Conservation (phyloP, 1,140 invertebrate species). For the Pseudobourletiella spinata region DNA sequence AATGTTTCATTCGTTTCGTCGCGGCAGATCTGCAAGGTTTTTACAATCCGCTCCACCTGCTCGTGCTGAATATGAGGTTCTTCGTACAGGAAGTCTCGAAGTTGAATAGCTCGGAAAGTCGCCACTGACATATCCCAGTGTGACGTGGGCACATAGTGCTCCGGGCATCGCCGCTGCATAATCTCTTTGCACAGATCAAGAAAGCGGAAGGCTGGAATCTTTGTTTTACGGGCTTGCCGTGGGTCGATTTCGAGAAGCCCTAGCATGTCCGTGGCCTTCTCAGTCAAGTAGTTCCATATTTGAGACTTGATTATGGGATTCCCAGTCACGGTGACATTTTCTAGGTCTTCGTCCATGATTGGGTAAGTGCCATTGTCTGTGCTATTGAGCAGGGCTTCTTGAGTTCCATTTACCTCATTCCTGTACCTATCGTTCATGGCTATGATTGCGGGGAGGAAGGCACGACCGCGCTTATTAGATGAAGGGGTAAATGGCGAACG, state of each 20-base stretch:
- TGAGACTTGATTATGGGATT: background rate
- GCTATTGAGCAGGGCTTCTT: background rate
- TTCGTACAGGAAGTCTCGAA: background rate
- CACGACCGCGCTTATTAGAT: background rate
- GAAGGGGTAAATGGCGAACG: background rate
- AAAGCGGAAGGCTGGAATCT: background rate
- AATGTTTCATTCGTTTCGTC: background rate
- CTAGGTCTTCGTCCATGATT: background rate
- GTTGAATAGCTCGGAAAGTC: background rate
- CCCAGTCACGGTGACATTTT: background rate
- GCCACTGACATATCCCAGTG: background rate
- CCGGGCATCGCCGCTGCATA: background rate
- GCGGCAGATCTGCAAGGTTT: background rate
- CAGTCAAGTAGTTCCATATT: slow-evolving; percentile 2
- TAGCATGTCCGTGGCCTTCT: background rate
- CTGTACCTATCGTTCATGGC: slow-evolving; percentile 4
- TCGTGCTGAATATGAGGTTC: background rate
- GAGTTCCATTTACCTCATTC: no score
- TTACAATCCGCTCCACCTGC: background rate
- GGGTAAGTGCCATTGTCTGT: background rate
- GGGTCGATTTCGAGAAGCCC: background rate
- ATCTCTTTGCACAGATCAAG: background rate
- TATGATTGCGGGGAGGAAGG: background rate
- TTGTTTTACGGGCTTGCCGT: background rate
- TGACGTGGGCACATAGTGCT: background rate